phyloP scores from a whole-genome alignment of 2,113 vertebrate genomes.

The Neolamprologus cancellatus region DNA sequence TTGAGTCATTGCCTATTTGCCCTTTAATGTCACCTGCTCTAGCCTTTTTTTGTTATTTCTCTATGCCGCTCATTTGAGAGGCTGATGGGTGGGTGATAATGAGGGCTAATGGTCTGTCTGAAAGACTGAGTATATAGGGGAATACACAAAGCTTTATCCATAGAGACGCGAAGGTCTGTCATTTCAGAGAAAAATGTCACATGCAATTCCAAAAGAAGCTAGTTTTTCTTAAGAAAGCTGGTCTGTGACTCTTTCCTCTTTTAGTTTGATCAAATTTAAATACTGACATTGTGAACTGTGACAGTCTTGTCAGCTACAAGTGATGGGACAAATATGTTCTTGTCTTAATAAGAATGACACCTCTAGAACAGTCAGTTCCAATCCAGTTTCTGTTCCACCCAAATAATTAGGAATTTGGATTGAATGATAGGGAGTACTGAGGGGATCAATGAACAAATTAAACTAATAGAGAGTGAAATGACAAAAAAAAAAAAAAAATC shows the following conservation, averaged over 20 bases:
- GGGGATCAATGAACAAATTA: background rate
- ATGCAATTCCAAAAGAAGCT: background rate
- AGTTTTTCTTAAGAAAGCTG: background rate
- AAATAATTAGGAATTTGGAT: background rate
- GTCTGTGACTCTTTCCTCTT: background rate
- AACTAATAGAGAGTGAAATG: background rate
- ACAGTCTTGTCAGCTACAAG: background rate
- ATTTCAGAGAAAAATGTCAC: background rate
- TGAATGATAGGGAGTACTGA: background rate
- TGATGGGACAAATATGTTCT: background rate
- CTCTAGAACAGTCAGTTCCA: background rate
- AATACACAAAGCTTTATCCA: background rate
- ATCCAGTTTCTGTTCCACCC: background rate
- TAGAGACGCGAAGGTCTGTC: background rate
- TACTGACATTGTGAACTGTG: background rate
- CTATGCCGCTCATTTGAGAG: background rate
- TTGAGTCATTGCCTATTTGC: background rate
- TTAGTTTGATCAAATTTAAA: background rate
- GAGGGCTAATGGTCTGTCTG: conserved; percentile 28
- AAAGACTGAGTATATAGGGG: conserved; percentile 3
- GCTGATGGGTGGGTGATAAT: conserved; percentile 16
- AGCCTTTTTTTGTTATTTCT: background rate
- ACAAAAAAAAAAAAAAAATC: background rate
- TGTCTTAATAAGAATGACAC: background rate
- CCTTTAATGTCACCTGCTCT: conserved; percentile 2